Base-by-base conservation (phyloP, 2,888 invertebrate genomes). In the Serrognathus titanus region DNA sequence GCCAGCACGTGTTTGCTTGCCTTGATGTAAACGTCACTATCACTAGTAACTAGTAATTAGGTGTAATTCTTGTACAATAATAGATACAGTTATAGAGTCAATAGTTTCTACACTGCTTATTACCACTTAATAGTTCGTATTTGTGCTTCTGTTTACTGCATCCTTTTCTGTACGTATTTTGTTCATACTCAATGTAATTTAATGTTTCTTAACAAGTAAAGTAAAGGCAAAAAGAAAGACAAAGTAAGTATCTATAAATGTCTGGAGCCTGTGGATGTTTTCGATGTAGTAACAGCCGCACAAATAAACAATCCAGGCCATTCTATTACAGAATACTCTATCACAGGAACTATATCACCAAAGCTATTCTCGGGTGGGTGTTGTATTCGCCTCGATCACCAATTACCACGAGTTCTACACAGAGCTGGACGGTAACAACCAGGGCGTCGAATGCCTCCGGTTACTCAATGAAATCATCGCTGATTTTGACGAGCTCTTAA, bases 381-480 rank as follows among this genome's bases (percentile, higher is more conserved):
- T 95, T 24, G 88, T 94, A 66, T 95, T 95, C 79, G 94, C 92
- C 24, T 92, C 92, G 59, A 92, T 95, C 73, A 93, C 94, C 69
- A 95, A 94, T 81, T 95, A 94, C 79, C 91, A 92, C 78, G 94
- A 95, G 79, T 94, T 94, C 81, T 94, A 94, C 79, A 92, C 90
- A 74, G 94, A 94, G 80, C 82, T 94, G 63, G 93, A 93, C 75
- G 93, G 92, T 12, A 94, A 93, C 75, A 93, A 93, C 79, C 93
- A 94, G 78, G 94, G 94, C 1, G 86, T 93, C 71, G 94, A 94
- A 78, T 94, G 94, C 75, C 80, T 95, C 54, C 79, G 94, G 59
- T 81, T 94, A 60, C 83, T 95, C 9, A 94, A 95, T 75, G 94
- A 95, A 77, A 94, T 95, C 66, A 94, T 95, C 53, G 92, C 92